Conservation (phyloP, 2,113 vertebrate species). For the Talpa occidentalis region DNA sequence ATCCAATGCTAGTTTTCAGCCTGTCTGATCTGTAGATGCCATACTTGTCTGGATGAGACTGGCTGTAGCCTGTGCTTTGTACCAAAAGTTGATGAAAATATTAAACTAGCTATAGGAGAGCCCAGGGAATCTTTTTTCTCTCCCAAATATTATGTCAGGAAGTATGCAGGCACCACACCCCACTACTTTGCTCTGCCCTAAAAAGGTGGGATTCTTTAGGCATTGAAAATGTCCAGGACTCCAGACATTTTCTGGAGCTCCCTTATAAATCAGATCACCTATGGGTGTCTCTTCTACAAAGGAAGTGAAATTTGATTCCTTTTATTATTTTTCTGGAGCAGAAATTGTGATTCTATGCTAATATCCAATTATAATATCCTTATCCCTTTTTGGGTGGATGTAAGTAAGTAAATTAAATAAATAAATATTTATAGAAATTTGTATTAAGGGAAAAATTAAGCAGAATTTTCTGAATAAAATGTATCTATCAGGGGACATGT, state of each 20-base stretch:
- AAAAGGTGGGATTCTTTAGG: neutral
- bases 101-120: neutral
- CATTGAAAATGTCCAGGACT: neutral
- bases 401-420: neutral
- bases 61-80: neutral
- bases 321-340: neutral
- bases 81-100: neutral
- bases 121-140: neutral
- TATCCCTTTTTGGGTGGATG: neutral
- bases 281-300: neutral
- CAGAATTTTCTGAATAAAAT: neutral
- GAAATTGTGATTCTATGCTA: neutral
- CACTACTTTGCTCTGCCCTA: neutral
- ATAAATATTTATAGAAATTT: neutral
- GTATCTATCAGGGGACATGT: neutral
- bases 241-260: neutral
- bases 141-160: rapidly evolving
- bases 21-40: neutral
- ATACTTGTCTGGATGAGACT: neutral
- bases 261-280: neutral
- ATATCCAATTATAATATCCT: neutral
- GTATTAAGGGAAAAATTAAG: neutral
- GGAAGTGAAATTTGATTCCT: rapidly evolving
- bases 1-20: neutral
- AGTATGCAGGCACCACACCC: neutral